Base-by-base conservation (phyloP, 2,113 vertebrate genomes). In the Notothenia coriiceps region DNA sequence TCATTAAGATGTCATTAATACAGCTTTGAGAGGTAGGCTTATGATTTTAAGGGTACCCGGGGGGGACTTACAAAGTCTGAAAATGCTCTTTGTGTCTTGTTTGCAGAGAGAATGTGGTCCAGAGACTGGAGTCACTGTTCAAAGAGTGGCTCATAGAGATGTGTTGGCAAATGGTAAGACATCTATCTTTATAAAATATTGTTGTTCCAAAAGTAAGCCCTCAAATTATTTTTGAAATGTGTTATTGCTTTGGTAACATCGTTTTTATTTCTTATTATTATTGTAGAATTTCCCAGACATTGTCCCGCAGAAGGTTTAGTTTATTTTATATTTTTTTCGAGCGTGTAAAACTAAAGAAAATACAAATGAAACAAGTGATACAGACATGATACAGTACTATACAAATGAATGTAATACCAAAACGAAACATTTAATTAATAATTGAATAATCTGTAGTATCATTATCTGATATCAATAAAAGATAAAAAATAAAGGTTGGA, bases 111-210 rank as follows among this genome's bases (percentile, higher is more conserved):
- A 94, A 96, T 67, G 96, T 97, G 92, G 90, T 98, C 92, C 95
- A 96, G 68, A 96, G 95, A 89, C 77, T 98, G 88, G 97, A 98
- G 92, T 95, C 94, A 55, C 88, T 98, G 77, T 97, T 96, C 65
- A 97, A 96, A 87, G 95, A 97, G 78, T 98, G 97, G 96, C 97
- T 97, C 82, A 94, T 92, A 54, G 96, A 98, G 86, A 96, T 96
- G 87, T 97, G 96, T 92, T 95, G 96, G 92, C 87, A 94, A 74
- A 98, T 97, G 96, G 97, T 98, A 95, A 60, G 59, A 35, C 40
- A 43, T 72, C 33, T 5, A 10, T 20, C 20, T 71, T 29, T 3
- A 29, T 56, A 14, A 5, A 0, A 35, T 33, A 8, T 20, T 62
- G 7, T 49, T 46, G 52, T 10, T 64, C 10, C 2, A 44, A 60